Percentiles rank a stretch among this genome's conserved stretches.
phyloP scores from a whole-genome alignment of 2,113 vertebrate genomes.

The Pseudorectes ferrugineus region DNA sequence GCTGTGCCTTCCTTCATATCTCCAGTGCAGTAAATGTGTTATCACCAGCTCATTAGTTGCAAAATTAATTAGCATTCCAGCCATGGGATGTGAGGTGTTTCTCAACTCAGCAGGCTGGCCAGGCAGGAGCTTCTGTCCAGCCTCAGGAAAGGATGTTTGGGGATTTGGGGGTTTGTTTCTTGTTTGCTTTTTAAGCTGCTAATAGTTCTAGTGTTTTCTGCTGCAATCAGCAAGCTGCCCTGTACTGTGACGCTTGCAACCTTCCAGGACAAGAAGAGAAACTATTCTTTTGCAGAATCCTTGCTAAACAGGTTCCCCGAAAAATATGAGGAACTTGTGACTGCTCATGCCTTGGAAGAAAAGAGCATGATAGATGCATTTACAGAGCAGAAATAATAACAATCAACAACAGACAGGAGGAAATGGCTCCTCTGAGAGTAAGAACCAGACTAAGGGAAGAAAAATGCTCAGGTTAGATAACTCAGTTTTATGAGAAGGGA shows the following conservation, averaged over 20 bases:
- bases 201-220: neutral
- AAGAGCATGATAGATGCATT: neutral
- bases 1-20: neutral
- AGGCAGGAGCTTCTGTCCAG: neutral
- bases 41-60: neutral
- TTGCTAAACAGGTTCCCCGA: neutral
- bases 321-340: neutral
- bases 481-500: neutral
- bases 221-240: neutral
- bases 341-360: neutral
- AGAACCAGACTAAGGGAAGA: neutral
- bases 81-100: neutral
- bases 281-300: neutral
- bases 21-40: neutral
- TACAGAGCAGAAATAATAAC: constrained; percentile 12
- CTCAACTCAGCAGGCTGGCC: neutral
- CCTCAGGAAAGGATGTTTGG: neutral
- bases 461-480: neutral
- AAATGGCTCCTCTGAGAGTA: neutral
- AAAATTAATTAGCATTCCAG: constrained; percentile 31
- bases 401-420: neutral
- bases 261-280: neutral
- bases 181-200: neutral
- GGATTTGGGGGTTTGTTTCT: neutral
- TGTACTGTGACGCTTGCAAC: neutral